phyloP scores from a whole-genome alignment of 1,140 invertebrate species.

The Ceratina australensis region DNA sequence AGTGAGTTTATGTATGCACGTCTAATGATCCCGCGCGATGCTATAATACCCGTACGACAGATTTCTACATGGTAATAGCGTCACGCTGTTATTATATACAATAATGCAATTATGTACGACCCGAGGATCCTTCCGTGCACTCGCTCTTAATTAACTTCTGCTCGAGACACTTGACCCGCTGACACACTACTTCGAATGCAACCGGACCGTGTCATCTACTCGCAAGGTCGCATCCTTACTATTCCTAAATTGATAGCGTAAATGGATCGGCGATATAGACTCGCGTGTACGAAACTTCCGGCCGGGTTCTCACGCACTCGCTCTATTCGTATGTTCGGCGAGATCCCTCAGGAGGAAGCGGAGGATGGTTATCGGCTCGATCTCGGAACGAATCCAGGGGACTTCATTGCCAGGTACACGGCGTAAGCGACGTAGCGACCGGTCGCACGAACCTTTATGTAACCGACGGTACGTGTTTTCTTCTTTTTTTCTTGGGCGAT shows the following conservation, averaged over 20 bases:
- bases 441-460: constrained; percentile 66
- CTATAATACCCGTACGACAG: neutral
- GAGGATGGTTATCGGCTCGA: constrained; percentile 47
- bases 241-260: no score
- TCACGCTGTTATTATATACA: constrained; percentile 42
- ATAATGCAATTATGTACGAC: constrained; percentile 63
- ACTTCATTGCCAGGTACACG: constrained; percentile 40
- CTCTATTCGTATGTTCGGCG: constrained; percentile 10
- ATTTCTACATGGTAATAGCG: neutral
- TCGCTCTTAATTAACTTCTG: constrained; percentile 65
- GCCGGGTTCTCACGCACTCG: neutral
- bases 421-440: constrained; percentile 54
- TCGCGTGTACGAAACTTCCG: neutral
- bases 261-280: no score
- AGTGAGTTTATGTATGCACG: no score
- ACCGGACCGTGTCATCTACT: constrained; percentile 25
- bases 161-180: constrained; percentile 64
- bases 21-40: neutral
- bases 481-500: constrained; percentile 69
- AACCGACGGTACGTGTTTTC: constrained; percentile 66
- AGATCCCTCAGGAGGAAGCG: constrained; percentile 43
- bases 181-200: constrained; percentile 61
- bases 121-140: constrained; percentile 39
- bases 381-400: constrained; percentile 50
- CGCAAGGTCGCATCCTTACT: neutral